Evolutionary conservation across 2,113 vertebrate genomes (phyloP), one percentile per base, ranked within the genome.

Genomic region (Chamaea fasciata): DNA sequence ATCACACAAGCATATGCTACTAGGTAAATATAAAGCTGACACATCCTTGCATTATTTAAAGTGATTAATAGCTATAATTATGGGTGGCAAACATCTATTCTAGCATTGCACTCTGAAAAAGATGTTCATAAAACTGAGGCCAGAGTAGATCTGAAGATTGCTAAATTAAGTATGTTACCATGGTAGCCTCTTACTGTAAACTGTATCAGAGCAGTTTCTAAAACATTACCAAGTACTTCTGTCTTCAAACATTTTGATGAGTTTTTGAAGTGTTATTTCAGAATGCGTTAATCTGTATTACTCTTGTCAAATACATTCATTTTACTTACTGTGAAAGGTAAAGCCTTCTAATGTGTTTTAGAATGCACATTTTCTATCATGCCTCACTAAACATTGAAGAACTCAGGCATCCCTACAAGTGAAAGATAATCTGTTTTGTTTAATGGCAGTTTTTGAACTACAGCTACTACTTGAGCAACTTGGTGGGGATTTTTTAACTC

Each of bases 41-140:
- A 79, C 41, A 88, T 74, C 56, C 37, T 79, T 55, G 10, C 83
- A 80, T 70, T 87, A 92, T 44, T 39, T 86, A 16, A 92, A 81
- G 60, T 70, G 83, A 93, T 83, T 95, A 92, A 86, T 57, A 90
- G 68, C 55, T 86, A 42, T 76, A 92, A 95, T 77, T 90, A 88
- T 22, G 42, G 39, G 17, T 3, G 7, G 71, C 49, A 96, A 96
- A 59, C 64, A 91, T 56, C 53, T 56, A 65, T 86, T 94, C 50
- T 52, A 70, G 70, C 42, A 65, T 4, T 63, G 35, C 27, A 74
- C 31, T 77, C 37, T 83, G 59, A 93, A 92, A 64, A 76, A 88
- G 30, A 49, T 28, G 23, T 68, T 90, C 28, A 64, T 11, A 74
- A 62, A 90, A 77, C 30, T 88, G 82, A 70, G 64, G 53, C 31